Conservation (phyloP, 2,113 vertebrate genomes). For the Astur gentilis region DNA sequence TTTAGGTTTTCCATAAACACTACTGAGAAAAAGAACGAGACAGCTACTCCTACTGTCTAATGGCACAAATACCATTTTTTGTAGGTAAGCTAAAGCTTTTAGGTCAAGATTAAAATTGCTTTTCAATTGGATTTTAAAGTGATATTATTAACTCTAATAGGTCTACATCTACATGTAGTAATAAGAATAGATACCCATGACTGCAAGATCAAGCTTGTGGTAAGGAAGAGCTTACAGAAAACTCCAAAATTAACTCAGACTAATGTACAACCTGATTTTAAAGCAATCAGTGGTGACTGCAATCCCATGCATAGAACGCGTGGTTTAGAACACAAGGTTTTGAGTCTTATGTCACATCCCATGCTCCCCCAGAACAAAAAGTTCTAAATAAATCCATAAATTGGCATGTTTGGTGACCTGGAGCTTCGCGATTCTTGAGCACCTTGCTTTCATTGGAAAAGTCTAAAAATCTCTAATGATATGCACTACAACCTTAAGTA, state of each 20-base stretch:
- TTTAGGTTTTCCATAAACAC: not conserved
- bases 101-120: not conserved
- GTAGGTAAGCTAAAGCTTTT: not conserved
- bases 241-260: not conserved
- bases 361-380: not conserved
- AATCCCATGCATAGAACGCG: not conserved
- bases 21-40: not conserved
- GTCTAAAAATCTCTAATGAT: not conserved
- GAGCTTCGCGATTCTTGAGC: rapidly evolving
- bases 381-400: not conserved
- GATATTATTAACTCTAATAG: not conserved
- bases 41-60: not conserved
- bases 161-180: not conserved
- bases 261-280: not conserved
- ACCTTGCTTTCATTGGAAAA: not conserved
- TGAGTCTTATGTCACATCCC: not conserved
- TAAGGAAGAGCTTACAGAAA: not conserved
- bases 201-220: not conserved
- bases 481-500: not conserved
- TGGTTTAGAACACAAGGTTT: not conserved
- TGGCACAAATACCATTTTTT: not conserved
- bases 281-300: not conserved
- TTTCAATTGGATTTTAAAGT: not conserved
- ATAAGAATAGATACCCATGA: not conserved
- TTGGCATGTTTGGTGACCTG: rapidly evolving